A percentile compares a stretch with the other conserved stretches of the same genome.
phyloP scores from a whole-genome alignment of 2,797 vertebrate species.

The Pangasius krempfi region DNA sequence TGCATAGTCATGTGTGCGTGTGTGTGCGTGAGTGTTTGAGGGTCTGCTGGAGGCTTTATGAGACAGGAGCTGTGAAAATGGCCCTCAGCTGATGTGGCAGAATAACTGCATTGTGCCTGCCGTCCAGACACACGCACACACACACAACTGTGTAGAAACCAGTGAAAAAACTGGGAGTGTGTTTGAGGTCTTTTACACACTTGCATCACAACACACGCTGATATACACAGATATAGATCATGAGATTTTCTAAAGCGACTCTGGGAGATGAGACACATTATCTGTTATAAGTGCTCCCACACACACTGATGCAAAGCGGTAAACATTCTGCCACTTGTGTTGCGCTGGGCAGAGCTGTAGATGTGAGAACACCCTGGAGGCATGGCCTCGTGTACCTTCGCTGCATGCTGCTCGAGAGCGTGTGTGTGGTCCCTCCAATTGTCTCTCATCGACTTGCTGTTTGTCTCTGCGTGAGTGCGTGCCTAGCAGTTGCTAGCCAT shows the following conservation, averaged over 20 bases:
- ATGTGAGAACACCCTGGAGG: constrained; percentile 46
- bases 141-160: constrained; percentile 27
- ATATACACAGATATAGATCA: neutral
- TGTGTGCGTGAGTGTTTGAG: constrained; percentile 33
- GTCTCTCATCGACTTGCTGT: constrained; percentile 52
- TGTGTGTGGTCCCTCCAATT: constrained; percentile 48
- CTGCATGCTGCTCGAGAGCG: constrained; percentile 29
- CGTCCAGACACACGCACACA: constrained; percentile 48
- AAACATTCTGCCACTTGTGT: constrained; percentile 29
- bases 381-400: constrained; percentile 46
- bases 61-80: constrained; percentile 75
- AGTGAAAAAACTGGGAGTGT: neutral
- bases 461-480: constrained; percentile 46
- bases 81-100: constrained; percentile 76
- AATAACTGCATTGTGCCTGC: constrained; percentile 53
- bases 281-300: constrained; percentile 22
- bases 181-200: constrained; percentile 6
- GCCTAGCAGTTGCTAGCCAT: constrained; percentile 33
- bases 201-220: neutral
- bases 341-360: constrained; percentile 34
- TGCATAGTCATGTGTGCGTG: constrained; percentile 31
- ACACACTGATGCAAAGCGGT: constrained; percentile 37
- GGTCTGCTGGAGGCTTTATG: constrained; percentile 63
- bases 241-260: constrained; percentile 11
- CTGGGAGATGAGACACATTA: neutral